These are phyloP conservation scores for Acomys russatus DNA, from an alignment of 2,797 vertebrate species.

Conservation along the genomic window DNA sequence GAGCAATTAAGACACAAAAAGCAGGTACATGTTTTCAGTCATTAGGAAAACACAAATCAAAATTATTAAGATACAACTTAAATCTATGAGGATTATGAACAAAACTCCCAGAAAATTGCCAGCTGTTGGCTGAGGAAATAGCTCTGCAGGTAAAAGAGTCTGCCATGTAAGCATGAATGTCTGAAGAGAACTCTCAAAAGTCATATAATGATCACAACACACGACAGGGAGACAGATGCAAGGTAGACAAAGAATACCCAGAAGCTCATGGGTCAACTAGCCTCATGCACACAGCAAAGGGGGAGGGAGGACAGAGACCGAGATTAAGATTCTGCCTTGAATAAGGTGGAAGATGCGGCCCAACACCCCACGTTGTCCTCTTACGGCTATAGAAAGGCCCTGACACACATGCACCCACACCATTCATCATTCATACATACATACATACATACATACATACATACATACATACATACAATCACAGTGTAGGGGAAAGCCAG, in stretches of 20 bases:
- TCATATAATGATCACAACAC: not conserved
- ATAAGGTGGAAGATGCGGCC: not conserved
- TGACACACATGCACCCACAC: not conserved
- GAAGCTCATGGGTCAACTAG: not conserved
- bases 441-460: not conserved
- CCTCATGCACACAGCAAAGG: not conserved
- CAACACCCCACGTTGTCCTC: not conserved
- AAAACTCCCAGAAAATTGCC: not conserved
- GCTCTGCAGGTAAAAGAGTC: not conserved
- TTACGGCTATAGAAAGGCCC: not conserved
- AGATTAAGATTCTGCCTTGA: not conserved
- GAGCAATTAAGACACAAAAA: not conserved
- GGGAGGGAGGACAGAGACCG: too few species aligned
- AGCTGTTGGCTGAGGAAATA: not conserved
- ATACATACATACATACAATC: not conserved
- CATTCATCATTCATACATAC: not conserved
- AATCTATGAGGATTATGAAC: not conserved
- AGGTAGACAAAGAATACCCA: not conserved
- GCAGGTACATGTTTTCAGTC: not conserved
- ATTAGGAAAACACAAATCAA: slow-evolving; percentile 22
- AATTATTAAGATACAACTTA: slow-evolving; percentile 13
- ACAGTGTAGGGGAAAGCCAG: not conserved
- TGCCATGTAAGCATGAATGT: not conserved
- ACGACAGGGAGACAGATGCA: not conserved
- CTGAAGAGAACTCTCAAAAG: not conserved